phyloP scores from a whole-genome alignment of 1,140 invertebrate species.

The Bilobella aurantiaca region DNA sequence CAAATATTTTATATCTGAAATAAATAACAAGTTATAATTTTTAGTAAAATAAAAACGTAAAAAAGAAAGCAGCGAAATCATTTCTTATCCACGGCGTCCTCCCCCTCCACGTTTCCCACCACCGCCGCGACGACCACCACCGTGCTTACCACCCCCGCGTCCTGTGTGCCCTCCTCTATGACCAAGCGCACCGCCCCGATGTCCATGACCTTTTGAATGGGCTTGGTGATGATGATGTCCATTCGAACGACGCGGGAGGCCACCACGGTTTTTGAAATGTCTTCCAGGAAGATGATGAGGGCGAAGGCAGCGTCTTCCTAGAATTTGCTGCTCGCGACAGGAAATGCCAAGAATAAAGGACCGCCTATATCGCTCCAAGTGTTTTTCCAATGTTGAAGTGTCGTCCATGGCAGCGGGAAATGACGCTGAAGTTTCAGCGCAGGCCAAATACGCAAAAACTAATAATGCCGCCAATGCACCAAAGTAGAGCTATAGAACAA shows the following conservation, averaged over 20 bases:
- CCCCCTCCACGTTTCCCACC: not conserved
- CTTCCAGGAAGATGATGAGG: not conserved
- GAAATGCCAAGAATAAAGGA: not conserved
- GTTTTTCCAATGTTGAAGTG: not conserved
- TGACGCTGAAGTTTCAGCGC: no score
- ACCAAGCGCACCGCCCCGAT: no score
- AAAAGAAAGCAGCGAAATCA: not conserved
- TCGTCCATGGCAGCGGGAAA: no score
- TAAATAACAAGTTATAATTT: not conserved
- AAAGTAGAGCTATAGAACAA: not conserved
- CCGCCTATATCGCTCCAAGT: not conserved
- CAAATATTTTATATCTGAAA: not conserved
- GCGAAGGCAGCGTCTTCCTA: not conserved
- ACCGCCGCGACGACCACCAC: not conserved
- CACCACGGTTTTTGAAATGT: not conserved
- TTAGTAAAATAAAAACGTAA: not conserved
- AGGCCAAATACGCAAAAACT: not conserved
- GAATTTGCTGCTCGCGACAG: not conserved
- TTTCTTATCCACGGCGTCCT: conserved; percentile 1
- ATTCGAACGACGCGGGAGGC: no score
- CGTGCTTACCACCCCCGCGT: not conserved
- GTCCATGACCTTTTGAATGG: no score
- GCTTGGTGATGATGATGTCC: no score
- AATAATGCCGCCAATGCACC: not conserved
- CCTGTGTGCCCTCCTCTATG: no score